Conservation (phyloP, 2,797 vertebrate genomes). For the Phalloptychus januarius region DNA sequence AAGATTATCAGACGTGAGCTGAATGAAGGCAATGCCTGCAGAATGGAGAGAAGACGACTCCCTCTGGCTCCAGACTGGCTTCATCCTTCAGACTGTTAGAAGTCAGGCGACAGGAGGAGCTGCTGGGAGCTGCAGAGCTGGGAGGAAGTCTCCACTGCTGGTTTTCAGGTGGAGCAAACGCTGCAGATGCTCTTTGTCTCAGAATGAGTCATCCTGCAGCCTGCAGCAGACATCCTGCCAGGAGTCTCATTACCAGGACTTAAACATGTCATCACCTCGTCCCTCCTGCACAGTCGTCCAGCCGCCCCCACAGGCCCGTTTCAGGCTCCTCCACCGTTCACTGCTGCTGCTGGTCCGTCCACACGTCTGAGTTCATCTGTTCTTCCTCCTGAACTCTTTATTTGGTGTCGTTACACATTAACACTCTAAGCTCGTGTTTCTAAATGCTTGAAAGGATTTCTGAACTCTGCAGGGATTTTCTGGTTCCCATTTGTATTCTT, state of each 20-base stretch:
- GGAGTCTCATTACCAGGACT: conserved; percentile 51
- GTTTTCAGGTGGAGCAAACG: background rate
- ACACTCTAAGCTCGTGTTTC: conserved; percentile 23
- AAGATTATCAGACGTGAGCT: background rate
- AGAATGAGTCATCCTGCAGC: conserved; percentile 52
- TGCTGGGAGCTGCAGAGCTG: background rate
- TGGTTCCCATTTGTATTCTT: conserved; percentile 4
- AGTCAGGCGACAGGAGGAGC: background rate
- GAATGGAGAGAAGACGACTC: background rate
- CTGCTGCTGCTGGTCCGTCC: conserved; percentile 23
- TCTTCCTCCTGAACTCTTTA: conserved; percentile 3
- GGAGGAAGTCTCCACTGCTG: background rate
- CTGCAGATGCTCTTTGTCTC: conserved; percentile 28
- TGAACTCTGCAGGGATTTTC: conserved; percentile 10
- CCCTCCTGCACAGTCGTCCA: conserved; percentile 29
- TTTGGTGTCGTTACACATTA: conserved; percentile 15
- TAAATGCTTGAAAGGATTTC: conserved; percentile 8
- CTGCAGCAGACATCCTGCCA: conserved; percentile 24
- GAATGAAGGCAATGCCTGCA: background rate
- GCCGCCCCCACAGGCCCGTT: conserved; percentile 25
- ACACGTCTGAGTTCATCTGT: conserved; percentile 29
- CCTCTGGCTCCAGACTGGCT: background rate
- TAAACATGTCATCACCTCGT: conserved; percentile 40
- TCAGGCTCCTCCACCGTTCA: conserved; percentile 21
- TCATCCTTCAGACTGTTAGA: background rate